Evolutionary conservation across 2,888 invertebrate species (phyloP), one percentile per base, ranked within the genome.

Genomic region (Erannis defoliaria): DNA sequence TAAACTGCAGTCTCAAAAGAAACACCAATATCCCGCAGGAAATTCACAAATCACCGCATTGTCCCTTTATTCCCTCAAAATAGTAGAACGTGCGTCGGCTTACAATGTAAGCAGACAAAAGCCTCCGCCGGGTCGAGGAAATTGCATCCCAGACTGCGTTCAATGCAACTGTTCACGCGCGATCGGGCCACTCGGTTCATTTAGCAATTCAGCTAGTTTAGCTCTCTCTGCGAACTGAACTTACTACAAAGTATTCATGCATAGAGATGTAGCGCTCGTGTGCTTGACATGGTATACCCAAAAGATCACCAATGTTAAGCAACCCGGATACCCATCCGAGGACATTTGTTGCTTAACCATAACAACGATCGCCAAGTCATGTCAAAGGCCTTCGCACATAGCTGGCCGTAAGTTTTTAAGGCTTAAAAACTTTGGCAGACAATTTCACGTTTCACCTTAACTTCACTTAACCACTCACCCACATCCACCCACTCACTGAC

Each of bases 111-210:
- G 65, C 69, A 31, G 73, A 84, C 84, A 84, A 85, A 81, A 77
- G 77, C 76, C 64, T 81, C 35, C 14, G 78, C 77, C 72, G 66
- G 76, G 72, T 76, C 72, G 77, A 81, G 87, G 85, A 86, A 90
- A 89, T 89, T 85, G 85, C 85, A 87, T 86, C 81, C 79, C 74
- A 74, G 88, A 87, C 82, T 78, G 76, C 74, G 82, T 86, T 78
- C 74, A 75, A 76, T 78, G 77, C 74, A 73, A 71, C 71, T 33
- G 66, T 75, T 77, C 67, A 76, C 72, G 74, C 76, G 68, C 76
- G 73, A 70, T 73, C 72, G 72, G 68, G 68, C 74, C 62, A 66
- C 66, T 64, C 70, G 70, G 76, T 79, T 79, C 76, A 81, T 80
- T 80, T 76, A 57, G 49, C 51, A 60, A 58, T 49, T 37, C 35